Evolutionary conservation across 2,888 invertebrate genomes (phyloP), one percentile per base, ranked within the genome.

Genomic region (Sicus ferrugineus): DNA sequence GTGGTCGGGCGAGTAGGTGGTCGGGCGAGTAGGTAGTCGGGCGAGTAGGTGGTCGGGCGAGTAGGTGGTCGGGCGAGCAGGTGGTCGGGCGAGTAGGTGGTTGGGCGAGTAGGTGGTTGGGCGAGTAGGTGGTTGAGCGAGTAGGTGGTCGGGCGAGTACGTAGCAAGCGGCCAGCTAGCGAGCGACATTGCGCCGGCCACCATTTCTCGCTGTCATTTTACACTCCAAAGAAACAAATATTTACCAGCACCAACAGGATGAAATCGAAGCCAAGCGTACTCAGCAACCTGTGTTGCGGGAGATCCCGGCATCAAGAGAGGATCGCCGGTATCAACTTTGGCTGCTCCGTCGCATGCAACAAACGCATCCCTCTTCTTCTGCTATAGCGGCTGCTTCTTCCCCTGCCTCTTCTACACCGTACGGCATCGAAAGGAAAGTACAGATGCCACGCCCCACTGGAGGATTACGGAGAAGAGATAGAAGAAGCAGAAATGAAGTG

Each of bases 201-300:
- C 63, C 14, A 50, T 48, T 64, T 30, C 31, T 65, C 52, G 50
- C 54, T 65, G 54, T 52, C 65, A 65, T 21, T 65, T 34, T 23
- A 16, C 46, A n/a, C 42, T 30, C 34, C 46, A 65, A 69, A 70
- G 71, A 72, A 70, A 70, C 71, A 74, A 73, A 72, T 74, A 73
- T 74, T 74, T 74, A 63, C 70, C 46, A 58, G 58, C 42, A 67
- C 67, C 58, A 48, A 42, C 56, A 66, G 66, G 42, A 66, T 23
- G 66, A 56, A 42, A 67, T 34, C 54, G 31, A 3, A 28, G 50
- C 21, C 9, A 48, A 28, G 4, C 19, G 31, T 4, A 7, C 11
- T 11, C 46, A 63, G 26, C 28, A 11, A 48, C 11, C 21, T 30
- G 14, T 14, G 26, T 2, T 7, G 3, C 9, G 23, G 14, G 9